Base-by-base conservation (phyloP, 1,140 invertebrate species). In the Pseudomyrmex flavicornis region DNA sequence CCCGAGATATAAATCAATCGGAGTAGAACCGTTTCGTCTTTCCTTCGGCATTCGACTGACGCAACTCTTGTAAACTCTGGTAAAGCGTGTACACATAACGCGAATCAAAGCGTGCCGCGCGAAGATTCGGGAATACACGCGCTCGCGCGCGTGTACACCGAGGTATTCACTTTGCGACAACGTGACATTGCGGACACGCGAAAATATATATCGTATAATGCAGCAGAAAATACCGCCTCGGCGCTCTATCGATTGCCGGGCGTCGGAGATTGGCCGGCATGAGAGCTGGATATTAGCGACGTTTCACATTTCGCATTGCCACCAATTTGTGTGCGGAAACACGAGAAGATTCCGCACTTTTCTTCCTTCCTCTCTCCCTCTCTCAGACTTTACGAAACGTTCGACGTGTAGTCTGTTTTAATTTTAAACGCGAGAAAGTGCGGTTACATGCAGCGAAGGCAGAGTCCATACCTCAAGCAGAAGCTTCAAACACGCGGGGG, bases 151-250 rank as follows among this genome's bases (percentile, higher is more conserved):
- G 35, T n/a, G n/a, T n/a, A n/a, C 13, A 52, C 50, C 13, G 10
- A n/a, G n/a, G 0, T 1, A 15, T 20, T 56, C 2, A 35, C 2
- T 12, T 75, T 46, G 44, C 35, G 56, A 10, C 17, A 48, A 20
- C 3, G 20, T 44, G 26, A 68, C 59, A 75, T 75, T 20, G 7
- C 17, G 1, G 17, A 63, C 48, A 68, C 52, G 63, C 4, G 12
- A 56, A 46, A 58, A 69, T 79, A 58, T 79, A 68, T 79, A 58
- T 59, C 20, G 13, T 58, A 35, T 35, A 58, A 68, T 69, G 65
- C 65, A 17, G 17, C 44, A 54, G 3, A 68, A 77, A 68, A 15
- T 76, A 13, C 10, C 12, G n/a, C 44, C 63, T 15, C 15, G 52
- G 20, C 20, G 54, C 44, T 70, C 54, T 59, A 70, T 59, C 44